These are phyloP conservation scores for Rhipidura dahli DNA, from an alignment of 2,113 vertebrate species.

Conservation along the genomic window DNA sequence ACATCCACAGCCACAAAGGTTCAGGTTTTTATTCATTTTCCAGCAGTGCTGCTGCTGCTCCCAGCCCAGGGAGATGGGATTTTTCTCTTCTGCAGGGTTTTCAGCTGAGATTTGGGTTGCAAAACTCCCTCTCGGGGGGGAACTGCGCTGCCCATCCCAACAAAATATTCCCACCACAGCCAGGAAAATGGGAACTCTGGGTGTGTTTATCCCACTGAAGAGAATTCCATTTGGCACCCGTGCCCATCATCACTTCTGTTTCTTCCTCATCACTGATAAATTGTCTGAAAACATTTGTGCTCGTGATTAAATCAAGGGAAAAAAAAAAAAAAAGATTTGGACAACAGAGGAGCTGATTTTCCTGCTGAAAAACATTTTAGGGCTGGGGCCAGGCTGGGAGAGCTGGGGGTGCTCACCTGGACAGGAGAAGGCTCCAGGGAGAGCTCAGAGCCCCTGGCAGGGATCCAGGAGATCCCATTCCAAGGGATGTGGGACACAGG, in stretches of 20 bases:
- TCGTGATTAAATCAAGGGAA: neutral
- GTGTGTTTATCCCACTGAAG: neutral
- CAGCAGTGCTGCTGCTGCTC: neutral
- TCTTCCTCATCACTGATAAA: neutral
- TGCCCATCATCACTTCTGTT: neutral
- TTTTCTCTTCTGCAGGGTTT: neutral
- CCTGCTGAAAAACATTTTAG: neutral
- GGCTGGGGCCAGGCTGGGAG: neutral
- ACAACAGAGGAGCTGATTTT: neutral
- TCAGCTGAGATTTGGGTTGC: neutral
- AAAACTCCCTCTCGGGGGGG: neutral
- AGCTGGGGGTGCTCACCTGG: neutral
- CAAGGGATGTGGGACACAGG: neutral
- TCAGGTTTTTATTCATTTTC: neutral
- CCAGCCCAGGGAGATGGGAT: neutral
- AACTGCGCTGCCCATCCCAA: neutral
- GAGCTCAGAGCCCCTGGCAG: neutral
- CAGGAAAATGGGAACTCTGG: neutral
- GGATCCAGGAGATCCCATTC: neutral
- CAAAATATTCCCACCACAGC: neutral
- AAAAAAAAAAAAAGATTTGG: neutral
- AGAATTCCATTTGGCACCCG: neutral
- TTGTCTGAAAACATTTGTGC: neutral
- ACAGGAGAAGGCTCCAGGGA: neutral
- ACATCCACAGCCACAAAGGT: neutral